Evolutionary conservation across 2,888 invertebrate species (phyloP), one percentile per base, ranked within the genome.

Genomic region (Galeruca laticollis): DNA sequence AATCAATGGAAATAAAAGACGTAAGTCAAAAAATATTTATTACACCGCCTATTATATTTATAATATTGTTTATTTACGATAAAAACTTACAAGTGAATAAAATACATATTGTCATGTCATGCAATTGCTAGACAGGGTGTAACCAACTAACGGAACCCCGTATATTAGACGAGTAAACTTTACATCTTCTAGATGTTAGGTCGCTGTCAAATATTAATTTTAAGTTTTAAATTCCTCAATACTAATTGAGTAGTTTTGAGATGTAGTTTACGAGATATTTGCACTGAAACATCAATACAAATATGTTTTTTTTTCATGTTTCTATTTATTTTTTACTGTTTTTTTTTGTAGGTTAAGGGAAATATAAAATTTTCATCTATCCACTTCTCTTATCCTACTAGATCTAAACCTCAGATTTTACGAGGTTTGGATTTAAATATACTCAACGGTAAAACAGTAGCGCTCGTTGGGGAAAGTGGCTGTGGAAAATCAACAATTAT

Each of bases 401-500:
- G 96, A 63, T 89, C 89, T 0, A 89, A 90, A 77, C 87, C 91
- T 8, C 86, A 88, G 71, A 92, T 97, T 0, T 86, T 97, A 1
- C 89, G 90, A 76, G 90, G 89, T 0, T 83, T 94, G 0, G 84
- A 89, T 70, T 85, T 94, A n/a, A 87, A 88, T 20, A 87, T 94
- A n/a, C 82, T 88, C 31, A 86, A 87, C 56, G 93, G 93, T 0
- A 89, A 92, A 82, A 94, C 93, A 0, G 86, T 94, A 1, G 94
- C 94, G 0, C 81, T 95, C 13, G 94, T 94, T 1, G 96, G 93
- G 68, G 85, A 90, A 2, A 94, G 94, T 73, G 97, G 97, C 0
- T 95, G 95, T 81, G 97, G 96, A 8, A 97, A 97, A 86, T 94
- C 94, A 54, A 97, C 97, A 0, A 89, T 94, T 61, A 91, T 97